Base-by-base conservation (phyloP, 2,888 invertebrate species). In the Calephelis perditalis region DNA sequence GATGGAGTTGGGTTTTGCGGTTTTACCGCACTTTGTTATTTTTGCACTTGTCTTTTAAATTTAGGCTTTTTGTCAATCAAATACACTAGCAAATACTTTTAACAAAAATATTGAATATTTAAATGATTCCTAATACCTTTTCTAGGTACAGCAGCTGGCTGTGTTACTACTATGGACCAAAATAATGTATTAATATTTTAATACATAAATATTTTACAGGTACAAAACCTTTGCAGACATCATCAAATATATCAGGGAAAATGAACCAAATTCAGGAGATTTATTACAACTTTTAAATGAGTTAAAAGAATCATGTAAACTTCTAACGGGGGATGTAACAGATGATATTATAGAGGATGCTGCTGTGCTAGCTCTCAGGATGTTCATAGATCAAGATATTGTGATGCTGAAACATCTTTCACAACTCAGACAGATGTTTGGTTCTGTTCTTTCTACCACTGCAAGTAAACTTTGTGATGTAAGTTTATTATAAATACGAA, bases 281-380 rank as follows among this genome's bases (percentile, higher is more conserved):
- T 71, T 90, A 66, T 62, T 92, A 63, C 73, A 83, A 65, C 71
- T 75, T 2, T 68, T 88, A 9, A 63, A 72, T 26, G 67, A 79
- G 66, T 67, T 85, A 52, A 81, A 87, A 73, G 81, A 78, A 56
- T 70, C 77, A 56, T 77, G 86, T 58, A 82, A 79, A 65, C 71
- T 84, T 57, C 76, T 92, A 63, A 88, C 92, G 35, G 92, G 82
- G 35, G 94, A 94, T 54, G 92, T 92, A 67, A 70, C 92, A 45
- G 81, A 91, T 65, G 91, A 92, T 63, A 80, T 94, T 7, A 84
- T 93, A 8, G 93, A 95, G 70, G 94, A 94, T 77, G 92, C 94
- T 0, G 78, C 93, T 0, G 81, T 95, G 0, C 91, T 92, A 70
- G 80, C 93, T 0, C 81, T 95, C 3, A 84, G 92, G 68, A 80